These are phyloP conservation scores for Meghimatium bilineatum DNA, from an alignment of 2,888 invertebrate genomes.

Conservation along the genomic window DNA sequence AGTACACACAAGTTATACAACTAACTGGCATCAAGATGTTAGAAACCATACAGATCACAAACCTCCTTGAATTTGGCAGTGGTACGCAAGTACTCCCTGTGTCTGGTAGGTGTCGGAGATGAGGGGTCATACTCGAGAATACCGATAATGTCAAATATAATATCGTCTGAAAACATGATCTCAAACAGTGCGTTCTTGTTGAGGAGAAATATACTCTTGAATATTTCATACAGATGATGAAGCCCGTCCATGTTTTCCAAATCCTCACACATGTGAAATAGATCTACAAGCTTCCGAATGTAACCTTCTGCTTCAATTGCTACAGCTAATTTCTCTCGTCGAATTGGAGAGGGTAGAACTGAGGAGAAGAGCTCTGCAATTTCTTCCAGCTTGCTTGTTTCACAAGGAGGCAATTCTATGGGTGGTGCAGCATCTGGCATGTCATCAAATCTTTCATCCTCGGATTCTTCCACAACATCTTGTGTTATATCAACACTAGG, in stretches of 20 bases:
- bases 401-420: constrained; percentile 95
- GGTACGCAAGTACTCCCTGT: constrained; percentile 95
- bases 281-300: constrained; percentile 93
- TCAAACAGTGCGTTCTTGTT: constrained; percentile 98
- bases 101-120: constrained; percentile 81
- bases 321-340: constrained; percentile 95
- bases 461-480: constrained; percentile 76
- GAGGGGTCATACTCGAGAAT: constrained; percentile 97
- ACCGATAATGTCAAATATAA: constrained; percentile 93
- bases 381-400: constrained; percentile 93
- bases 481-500: constrained; percentile 98
- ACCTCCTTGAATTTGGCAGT: constrained; percentile 84
- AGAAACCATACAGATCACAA: neutral
- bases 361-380: constrained; percentile 85
- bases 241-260: constrained; percentile 92
- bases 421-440: constrained; percentile 96
- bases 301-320: constrained; percentile 96
- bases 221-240: constrained; percentile 96
- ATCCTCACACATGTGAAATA: constrained; percentile 98
- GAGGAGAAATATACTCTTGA: constrained; percentile 98
- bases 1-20: neutral
- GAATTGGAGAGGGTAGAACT: constrained; percentile 87
- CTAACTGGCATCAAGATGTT: neutral
- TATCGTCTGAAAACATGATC: constrained; percentile 96
- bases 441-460: constrained; percentile 96